These are phyloP conservation scores for Piscicola geometra DNA, from an alignment of 2,888 invertebrate genomes.

Conservation along the genomic window DNA sequence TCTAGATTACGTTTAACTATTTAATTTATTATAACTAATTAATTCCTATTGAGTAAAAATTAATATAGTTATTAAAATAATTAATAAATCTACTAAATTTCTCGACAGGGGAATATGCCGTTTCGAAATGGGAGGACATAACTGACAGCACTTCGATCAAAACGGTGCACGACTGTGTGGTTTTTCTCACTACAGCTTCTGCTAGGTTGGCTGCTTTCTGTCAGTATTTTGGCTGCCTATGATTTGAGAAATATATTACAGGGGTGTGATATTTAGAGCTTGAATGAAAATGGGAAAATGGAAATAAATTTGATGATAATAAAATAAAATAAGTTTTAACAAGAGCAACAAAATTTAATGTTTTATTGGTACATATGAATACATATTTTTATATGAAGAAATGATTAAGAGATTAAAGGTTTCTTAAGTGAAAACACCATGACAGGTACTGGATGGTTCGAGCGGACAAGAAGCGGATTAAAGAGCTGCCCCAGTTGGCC, in stretches of 20 bases:
- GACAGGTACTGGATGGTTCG: constrained; percentile 30
- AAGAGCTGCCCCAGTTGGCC: constrained; percentile 8
- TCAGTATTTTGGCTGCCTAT: too few species aligned
- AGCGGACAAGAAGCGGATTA: constrained; percentile 6
- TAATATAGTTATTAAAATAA: too few species aligned
- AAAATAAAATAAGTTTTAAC: not conserved
- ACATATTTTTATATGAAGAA: not conserved
- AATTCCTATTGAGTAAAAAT: too few species aligned
- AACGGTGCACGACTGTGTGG: constrained; percentile 21
- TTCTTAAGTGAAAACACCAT: too few species aligned
- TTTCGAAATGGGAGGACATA: constrained; percentile 38
- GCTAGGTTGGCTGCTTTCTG: constrained; percentile 30
- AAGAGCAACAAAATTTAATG: not conserved
- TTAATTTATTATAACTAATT: too few species aligned
- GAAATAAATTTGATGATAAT: too few species aligned
- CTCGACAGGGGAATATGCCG: constrained; percentile 26
- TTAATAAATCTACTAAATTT: too few species aligned
- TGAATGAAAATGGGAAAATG: too few species aligned
- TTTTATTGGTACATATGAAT: too few species aligned
- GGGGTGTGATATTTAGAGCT: too few species aligned
- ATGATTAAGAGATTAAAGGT: not conserved
- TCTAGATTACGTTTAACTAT: not conserved
- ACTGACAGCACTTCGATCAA: constrained; percentile 33
- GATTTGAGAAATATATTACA: too few species aligned
- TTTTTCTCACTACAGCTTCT: constrained; percentile 38